Percentiles rank a stretch among this genome's conserved stretches.
Conservation (phyloP, 2,113 vertebrate species). For the Rhegmatorhina hoffmannsi region DNA sequence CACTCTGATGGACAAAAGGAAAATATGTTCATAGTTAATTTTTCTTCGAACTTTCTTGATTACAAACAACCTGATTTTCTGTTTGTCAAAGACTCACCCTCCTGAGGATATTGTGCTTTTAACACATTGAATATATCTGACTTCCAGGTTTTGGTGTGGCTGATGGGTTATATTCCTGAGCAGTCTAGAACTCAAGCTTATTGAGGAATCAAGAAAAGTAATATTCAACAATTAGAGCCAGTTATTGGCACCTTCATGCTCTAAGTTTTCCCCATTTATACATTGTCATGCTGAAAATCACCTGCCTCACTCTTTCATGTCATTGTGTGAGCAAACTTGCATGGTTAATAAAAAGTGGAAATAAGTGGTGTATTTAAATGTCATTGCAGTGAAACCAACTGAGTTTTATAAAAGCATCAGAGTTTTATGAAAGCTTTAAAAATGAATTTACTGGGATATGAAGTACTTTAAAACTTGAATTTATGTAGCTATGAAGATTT, state of each 20-base stretch:
- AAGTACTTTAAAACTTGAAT: neutral
- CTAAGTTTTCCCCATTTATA: fast-evolving
- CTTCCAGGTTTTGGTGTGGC: neutral
- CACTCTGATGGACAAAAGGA: neutral
- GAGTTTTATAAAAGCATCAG: neutral
- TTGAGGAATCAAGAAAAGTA: neutral
- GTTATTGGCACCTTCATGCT: no score
- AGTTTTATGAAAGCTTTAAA: neutral
- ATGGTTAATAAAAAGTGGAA: neutral
- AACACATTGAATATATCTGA: fast-evolving
- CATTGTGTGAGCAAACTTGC: neutral
- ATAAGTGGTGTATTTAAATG: neutral
- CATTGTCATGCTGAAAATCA: neutral
- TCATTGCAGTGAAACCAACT: neutral
- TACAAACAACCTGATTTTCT: neutral
- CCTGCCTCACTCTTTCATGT: neutral
- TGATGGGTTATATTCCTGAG: neutral
- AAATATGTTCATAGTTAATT: neutral
- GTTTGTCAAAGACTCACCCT: neutral
- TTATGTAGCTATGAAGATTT: neutral
- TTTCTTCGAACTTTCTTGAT: neutral
- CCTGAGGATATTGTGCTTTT: neutral
- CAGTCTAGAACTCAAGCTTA: neutral
- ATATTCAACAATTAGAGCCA: neutral
- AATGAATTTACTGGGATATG: neutral